These are phyloP conservation scores for Lathamus discolor DNA, from an alignment of 2,113 vertebrate genomes.

Conservation along the genomic window DNA sequence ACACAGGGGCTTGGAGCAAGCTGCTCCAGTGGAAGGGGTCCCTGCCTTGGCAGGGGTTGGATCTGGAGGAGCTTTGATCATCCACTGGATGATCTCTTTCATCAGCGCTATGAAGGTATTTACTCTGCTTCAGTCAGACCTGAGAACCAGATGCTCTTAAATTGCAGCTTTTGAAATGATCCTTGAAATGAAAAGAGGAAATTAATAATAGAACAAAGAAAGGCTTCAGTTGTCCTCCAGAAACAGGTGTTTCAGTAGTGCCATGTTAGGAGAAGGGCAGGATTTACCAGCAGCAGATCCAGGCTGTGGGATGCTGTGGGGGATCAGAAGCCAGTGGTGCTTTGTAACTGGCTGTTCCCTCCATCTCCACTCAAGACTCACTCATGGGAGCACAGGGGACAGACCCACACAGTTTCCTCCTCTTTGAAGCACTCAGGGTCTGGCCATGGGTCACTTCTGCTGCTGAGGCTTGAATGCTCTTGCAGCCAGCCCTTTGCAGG, in stretches of 20 bases:
- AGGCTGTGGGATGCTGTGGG: background rate
- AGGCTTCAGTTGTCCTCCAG: background rate
- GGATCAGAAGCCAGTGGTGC: fast-evolving
- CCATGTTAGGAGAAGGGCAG: background rate
- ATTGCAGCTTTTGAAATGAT: background rate
- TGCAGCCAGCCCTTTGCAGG: background rate
- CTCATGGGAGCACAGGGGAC: background rate
- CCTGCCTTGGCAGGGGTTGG: background rate
- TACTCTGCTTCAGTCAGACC: background rate
- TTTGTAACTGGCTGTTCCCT: fast-evolving
- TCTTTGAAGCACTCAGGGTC: background rate
- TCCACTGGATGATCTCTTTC: background rate
- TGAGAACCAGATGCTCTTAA: background rate
- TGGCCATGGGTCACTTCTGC: background rate
- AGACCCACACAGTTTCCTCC: background rate
- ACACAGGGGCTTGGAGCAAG: background rate
- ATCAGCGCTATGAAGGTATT: background rate
- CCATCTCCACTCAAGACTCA: fast-evolving
- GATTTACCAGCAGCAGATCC: background rate
- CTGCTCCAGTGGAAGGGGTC: background rate
- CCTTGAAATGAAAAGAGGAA: background rate
- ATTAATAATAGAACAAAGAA: background rate
- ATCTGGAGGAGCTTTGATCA: background rate
- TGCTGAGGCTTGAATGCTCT: background rate
- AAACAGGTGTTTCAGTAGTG: background rate